Conservation (phyloP, 2,113 vertebrate species). For the Saccopteryx leptura region DNA sequence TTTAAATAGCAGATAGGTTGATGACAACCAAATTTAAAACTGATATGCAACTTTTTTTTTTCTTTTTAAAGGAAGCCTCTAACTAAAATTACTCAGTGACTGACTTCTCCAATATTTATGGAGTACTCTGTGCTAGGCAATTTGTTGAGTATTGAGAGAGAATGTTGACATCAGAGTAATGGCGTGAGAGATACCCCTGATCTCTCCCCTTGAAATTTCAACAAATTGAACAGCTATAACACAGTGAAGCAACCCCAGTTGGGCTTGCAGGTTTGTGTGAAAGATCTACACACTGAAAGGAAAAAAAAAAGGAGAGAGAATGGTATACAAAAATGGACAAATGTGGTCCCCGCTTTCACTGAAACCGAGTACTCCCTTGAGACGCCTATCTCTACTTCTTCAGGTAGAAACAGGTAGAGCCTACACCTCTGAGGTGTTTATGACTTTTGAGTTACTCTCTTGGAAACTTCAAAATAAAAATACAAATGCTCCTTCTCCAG, state of each 20-base stretch:
- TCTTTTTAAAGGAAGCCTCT: not conserved
- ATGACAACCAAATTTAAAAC: constrained; percentile 37
- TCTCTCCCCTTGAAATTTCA: no score
- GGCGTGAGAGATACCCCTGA: no score
- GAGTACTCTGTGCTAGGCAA: not conserved
- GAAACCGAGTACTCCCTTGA: not conserved
- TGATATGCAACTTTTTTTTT: not conserved
- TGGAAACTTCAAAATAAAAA: constrained; percentile 46
- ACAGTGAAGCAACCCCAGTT: no score
- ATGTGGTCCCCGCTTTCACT: accelerated
- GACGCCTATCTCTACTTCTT: not conserved
- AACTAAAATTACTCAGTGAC: constrained; percentile 22
- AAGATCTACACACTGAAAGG: no score
- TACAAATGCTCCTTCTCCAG: not conserved
- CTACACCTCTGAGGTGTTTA: not conserved
- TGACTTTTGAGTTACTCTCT: not conserved
- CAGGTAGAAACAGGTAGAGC: accelerated
- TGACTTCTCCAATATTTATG: constrained; percentile 2
- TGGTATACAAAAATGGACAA: not conserved
- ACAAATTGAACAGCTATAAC: no score
- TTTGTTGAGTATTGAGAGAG: not conserved
- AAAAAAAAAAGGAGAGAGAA: not conserved
- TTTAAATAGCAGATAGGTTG: not conserved
- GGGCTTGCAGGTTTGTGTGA: no score
- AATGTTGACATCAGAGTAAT: not conserved